Percentiles rank a stretch among this genome's conserved stretches.
Evolutionary conservation across 2,113 vertebrate genomes (phyloP).

Genomic region (Struthidea cinerea): DNA sequence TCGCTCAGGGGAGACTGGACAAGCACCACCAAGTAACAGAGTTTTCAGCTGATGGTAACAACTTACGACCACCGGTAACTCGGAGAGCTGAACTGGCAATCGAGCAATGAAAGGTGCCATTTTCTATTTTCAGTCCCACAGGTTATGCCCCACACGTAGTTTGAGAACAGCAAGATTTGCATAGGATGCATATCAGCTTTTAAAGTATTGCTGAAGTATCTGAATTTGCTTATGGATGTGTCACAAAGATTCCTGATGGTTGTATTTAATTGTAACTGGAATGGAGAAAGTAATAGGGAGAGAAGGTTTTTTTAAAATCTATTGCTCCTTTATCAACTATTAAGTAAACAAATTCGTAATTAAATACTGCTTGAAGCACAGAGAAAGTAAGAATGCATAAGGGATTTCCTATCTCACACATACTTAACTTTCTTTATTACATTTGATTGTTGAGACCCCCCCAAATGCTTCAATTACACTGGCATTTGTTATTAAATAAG

Average conservation of each 20-base stretch:
- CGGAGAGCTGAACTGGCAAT: not conserved
- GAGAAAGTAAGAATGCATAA: not conserved
- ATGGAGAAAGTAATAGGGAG: not conserved
- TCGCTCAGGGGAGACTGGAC: not conserved
- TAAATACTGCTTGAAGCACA: not conserved
- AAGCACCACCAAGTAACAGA: rapidly evolving
- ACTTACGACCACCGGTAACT: not conserved
- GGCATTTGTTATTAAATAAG: not conserved
- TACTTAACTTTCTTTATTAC: not conserved
- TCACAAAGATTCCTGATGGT: not conserved
- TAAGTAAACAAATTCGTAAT: not conserved
- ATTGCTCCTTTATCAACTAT: not conserved
- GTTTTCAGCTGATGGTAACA: not conserved
- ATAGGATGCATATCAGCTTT: not conserved
- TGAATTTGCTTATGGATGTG: not conserved
- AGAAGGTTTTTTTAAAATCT: not conserved
- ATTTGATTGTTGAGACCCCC: not conserved
- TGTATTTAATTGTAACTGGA: not conserved
- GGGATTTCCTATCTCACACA: not conserved
- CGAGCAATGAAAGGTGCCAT: not conserved
- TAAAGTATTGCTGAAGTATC: not conserved
- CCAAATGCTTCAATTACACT: not conserved
- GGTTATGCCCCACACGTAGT: not conserved
- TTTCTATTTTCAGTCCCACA: not conserved
- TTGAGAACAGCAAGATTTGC: not conserved